phyloP scores from a whole-genome alignment of 2,888 invertebrate species.

The Geotrupes spiniger region DNA sequence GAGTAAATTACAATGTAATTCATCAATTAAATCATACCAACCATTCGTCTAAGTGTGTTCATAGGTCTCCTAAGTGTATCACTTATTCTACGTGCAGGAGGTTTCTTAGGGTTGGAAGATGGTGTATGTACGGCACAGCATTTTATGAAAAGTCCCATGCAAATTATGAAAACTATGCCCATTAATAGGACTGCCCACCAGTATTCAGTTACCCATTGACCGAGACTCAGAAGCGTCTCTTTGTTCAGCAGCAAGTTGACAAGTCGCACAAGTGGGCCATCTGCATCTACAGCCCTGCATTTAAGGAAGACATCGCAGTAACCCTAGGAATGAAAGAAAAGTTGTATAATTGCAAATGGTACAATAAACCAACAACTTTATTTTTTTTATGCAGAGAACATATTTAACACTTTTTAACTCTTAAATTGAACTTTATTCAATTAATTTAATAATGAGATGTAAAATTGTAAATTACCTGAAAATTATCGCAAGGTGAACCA shows the following conservation, averaged over 20 bases:
- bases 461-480: slow-evolving; percentile 71
- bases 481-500: slow-evolving; percentile 98
- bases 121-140: slow-evolving; percentile 99
- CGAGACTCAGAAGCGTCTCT: slow-evolving; percentile 81
- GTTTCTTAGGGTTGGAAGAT: slow-evolving; percentile 96
- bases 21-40: slow-evolving; percentile 49
- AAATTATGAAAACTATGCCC: slow-evolving; percentile 86
- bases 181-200: slow-evolving; percentile 96
- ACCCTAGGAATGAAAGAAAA: slow-evolving; percentile 65
- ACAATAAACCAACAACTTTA: background rate
- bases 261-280: slow-evolving; percentile 93
- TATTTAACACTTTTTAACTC: too few species aligned
- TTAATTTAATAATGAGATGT: too few species aligned
- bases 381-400: background rate
- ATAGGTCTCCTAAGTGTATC: slow-evolving; percentile 89
- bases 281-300: slow-evolving; percentile 97
- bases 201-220: slow-evolving; percentile 91
- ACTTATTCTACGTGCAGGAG: slow-evolving; percentile 89
- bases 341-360: too few species aligned
- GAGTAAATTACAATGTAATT: background rate
- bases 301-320: slow-evolving; percentile 99
- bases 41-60: slow-evolving; percentile 88
- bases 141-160: slow-evolving; percentile 98
- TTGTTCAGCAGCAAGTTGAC: slow-evolving; percentile 94
- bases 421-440: too few species aligned